phyloP scores from a whole-genome alignment of 2,888 invertebrate species.

The Mesorhabditis belari region DNA sequence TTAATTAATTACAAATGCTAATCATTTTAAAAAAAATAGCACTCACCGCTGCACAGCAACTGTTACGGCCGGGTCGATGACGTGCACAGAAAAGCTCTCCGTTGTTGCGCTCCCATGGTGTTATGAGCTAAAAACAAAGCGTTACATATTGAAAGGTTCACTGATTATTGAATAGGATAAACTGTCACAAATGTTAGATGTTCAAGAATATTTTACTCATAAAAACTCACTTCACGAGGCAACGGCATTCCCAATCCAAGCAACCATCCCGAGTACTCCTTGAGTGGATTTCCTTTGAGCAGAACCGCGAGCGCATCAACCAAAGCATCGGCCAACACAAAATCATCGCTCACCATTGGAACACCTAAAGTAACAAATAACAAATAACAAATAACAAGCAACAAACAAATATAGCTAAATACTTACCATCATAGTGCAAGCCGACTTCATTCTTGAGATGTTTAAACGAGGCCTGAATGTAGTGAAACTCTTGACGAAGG shows the following conservation, averaged over 20 bases:
- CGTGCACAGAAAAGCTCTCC: conserved; percentile 12
- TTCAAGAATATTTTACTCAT: not conserved
- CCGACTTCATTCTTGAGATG: conserved; percentile 20
- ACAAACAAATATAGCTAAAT: not conserved
- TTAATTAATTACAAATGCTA: too few relatives aligned
- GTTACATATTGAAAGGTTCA: too few relatives aligned
- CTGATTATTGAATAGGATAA: not conserved
- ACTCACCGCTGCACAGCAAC: conserved; percentile 5
- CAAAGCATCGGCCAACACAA: conserved; percentile 33
- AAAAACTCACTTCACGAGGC: conserved; percentile 7
- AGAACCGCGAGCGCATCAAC: conserved; percentile 31
- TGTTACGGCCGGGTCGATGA: conserved; percentile 2
- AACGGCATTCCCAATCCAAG: conserved; percentile 13
- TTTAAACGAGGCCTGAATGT: conserved; percentile 20
- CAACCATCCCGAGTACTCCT: conserved; percentile 20
- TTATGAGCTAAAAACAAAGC: not conserved
- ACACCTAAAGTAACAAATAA: conserved; percentile 14
- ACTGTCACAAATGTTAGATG: conserved; percentile 4
- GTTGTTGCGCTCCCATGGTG: conserved; percentile 18
- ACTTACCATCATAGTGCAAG: conserved; percentile 23
- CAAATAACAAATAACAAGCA: not conserved
- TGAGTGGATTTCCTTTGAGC: conserved; percentile 13
- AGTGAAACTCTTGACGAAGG: conserved; percentile 23
- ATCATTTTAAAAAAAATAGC: too few relatives aligned
- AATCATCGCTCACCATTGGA: conserved; percentile 23